Evolutionary conservation across 2,888 invertebrate genomes (phyloP).

Genomic region (Tanytarsus gracilentus): DNA sequence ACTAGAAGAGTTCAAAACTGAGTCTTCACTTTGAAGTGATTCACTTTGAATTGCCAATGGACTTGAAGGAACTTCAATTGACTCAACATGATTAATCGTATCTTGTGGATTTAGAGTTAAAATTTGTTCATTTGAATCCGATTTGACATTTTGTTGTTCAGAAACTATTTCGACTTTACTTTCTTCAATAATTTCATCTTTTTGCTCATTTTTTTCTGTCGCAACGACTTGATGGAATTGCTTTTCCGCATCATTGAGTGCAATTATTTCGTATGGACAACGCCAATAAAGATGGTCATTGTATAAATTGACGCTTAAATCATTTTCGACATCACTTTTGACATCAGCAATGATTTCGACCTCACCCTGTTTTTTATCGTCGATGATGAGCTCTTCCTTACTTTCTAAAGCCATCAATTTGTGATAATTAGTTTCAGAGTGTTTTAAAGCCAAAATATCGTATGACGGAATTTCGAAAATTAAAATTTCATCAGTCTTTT

Average conservation of each 20-base stretch:
- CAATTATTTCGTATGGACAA: not conserved
- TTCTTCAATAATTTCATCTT: not conserved
- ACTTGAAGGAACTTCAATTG: too few species aligned
- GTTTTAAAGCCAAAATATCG: not conserved
- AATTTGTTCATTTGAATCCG: too few species aligned
- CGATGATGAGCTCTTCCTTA: too few species aligned
- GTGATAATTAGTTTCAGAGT: not conserved
- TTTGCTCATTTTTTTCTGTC: not conserved
- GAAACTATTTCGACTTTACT: too few species aligned
- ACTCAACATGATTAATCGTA: too few species aligned
- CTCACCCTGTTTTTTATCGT: not conserved
- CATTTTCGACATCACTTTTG: not conserved
- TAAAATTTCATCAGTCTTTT: too few species aligned
- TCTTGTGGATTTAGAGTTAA: too few species aligned
- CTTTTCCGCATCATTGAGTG: constrained; percentile 2
- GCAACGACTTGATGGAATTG: not conserved
- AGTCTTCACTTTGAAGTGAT: too few species aligned
- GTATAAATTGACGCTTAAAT: constrained; percentile 3
- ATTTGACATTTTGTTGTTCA: too few species aligned
- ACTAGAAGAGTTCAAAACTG: too few species aligned
- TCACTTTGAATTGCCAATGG: too few species aligned
- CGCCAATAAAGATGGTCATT: constrained; percentile 9
- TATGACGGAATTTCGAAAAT: too few species aligned
- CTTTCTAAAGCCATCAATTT: not conserved
- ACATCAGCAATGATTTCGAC: not conserved